phyloP scores from a whole-genome alignment of 2,113 vertebrate genomes.

The Calidris pugnax region DNA sequence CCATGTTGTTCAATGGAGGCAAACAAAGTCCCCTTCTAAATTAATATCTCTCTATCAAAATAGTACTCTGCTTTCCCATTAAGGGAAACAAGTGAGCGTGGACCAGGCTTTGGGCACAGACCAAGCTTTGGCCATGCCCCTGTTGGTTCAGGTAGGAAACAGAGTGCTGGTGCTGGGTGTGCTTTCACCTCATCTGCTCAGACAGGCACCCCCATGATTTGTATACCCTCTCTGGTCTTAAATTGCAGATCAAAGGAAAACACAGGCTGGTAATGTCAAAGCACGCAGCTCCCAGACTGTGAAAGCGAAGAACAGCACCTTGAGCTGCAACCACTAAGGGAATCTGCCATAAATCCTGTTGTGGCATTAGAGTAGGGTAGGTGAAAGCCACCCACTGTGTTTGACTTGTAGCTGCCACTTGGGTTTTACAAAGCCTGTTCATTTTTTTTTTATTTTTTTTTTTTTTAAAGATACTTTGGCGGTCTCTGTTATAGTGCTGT shows the following conservation, averaged over 20 bases:
- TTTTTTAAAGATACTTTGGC: neutral
- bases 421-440: neutral
- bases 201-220: neutral
- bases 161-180: neutral
- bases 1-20: neutral
- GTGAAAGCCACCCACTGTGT: neutral
- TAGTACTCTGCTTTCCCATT: neutral
- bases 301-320: neutral
- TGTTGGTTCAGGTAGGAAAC: neutral
- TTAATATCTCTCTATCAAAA: neutral
- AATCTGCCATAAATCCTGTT: constrained; percentile 22
- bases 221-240: neutral
- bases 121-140: fast-evolving
- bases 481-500: neutral
- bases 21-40: neutral
- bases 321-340: neutral
- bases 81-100: neutral
- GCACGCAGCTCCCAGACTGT: neutral
- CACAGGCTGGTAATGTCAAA: neutral
- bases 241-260: neutral
- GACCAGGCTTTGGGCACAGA: neutral
- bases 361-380: neutral
- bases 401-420: neutral
- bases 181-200: neutral
- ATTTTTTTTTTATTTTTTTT: neutral